These are phyloP conservation scores for Rhamphomyia laevipes DNA, from an alignment of 2,888 invertebrate genomes.

Conservation along the genomic window DNA sequence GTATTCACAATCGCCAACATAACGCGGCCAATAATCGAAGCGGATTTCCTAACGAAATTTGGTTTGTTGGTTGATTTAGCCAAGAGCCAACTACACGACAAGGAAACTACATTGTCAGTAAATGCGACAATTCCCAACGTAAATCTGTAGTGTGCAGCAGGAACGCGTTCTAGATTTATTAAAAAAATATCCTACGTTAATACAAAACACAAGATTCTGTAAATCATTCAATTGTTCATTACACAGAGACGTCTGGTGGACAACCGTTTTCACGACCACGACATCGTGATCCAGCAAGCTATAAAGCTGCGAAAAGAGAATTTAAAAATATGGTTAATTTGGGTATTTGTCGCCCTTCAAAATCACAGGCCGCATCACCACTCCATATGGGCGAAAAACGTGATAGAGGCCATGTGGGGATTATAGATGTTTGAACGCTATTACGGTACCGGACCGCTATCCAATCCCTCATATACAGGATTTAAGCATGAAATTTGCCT, in stretches of 20 bases:
- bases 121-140: no score
- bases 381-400: background rate
- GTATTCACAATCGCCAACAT: no score
- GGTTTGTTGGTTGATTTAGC: no score
- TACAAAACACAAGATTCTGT: background rate
- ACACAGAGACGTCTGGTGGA: background rate
- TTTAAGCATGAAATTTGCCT: background rate
- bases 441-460: no score
- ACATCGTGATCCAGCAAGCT: background rate
- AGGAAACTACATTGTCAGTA: no score
- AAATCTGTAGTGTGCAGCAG: no score
- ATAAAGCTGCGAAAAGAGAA: constrained; percentile 3
- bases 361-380: background rate
- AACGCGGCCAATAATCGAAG: no score
- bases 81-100: no score
- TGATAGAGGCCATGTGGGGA: background rate
- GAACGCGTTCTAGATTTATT: background rate
- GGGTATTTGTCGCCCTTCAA: constrained; percentile 7
- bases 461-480: background rate
- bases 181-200: background rate
- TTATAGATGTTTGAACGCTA: background rate
- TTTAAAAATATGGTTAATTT: constrained; percentile 2
- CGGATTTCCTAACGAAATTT: no score
- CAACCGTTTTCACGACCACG: constrained; percentile 1
- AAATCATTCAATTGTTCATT: background rate